Base-by-base conservation (phyloP, 2,888 invertebrate species). In the Deilephila porcellus region DNA sequence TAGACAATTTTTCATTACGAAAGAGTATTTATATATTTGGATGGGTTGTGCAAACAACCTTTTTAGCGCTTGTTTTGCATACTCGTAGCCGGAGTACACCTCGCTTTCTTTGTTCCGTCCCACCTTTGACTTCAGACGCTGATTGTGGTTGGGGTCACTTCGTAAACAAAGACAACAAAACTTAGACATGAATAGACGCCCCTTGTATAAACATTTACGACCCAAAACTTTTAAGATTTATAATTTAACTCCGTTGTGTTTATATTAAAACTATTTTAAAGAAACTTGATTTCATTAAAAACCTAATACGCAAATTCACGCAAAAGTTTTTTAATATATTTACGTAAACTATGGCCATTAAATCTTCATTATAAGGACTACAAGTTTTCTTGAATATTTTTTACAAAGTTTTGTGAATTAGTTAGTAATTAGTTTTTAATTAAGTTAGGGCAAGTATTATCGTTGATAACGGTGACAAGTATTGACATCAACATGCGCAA, bases 101-200 rank as follows among this genome's bases (percentile, higher is more conserved):
- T 37, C n/a, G 29, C 19, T 71, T 71, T 25, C 71, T 60, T 71
- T 71, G 60, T 71, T 45, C 20, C 37, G 37, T 71, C 45, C 71
- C 59, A 60, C 71, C 71, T 60, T 45, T 71, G 45, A 60, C 20
- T 60, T 60, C 45, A 37, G 25, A 8, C 60, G 37, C 45, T 71
- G 71, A 60, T 71, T 71, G 60, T 60, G 60, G 67, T 45, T 45
- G 67, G 67, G 67, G 67, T 67, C 67, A 67, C 67, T 52, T 67
- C 29, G 67, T 52, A 52, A 64, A 64, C 64, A 63, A 64, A 67
- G 25, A 67, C 45, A 67, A 29, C 67, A 52, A 20, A 64, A 67
- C 67, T 67, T 67, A 17, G 14, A 25, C 14, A 52, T 14, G 52
- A 52, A 52, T 67, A 67, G 67, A 67, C 67, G 20, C 25, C 17